Conservation (phyloP, 2,113 vertebrate genomes). For the Balaeniceps rex region DNA sequence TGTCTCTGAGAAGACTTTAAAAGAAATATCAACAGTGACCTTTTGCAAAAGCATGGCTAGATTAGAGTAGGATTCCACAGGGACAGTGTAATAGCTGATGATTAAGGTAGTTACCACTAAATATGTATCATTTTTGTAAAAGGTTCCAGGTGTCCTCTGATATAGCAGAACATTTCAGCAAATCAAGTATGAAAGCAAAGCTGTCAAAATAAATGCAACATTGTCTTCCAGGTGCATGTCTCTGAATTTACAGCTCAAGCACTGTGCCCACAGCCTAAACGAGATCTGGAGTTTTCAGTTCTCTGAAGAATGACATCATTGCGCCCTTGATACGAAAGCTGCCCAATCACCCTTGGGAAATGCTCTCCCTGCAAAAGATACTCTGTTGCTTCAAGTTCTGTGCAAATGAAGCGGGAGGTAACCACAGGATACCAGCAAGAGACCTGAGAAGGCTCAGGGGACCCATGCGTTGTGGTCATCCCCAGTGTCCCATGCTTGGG, state of each 20-base stretch:
- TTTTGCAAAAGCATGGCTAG: neutral
- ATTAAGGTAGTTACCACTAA: neutral
- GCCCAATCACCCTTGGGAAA: neutral
- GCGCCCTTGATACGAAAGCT: neutral
- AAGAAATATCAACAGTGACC: neutral
- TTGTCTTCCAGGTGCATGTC: neutral
- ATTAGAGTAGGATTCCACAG: neutral
- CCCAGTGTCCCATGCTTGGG: neutral
- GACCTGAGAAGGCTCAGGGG: neutral
- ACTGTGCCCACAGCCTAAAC: neutral
- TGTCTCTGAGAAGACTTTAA: neutral
- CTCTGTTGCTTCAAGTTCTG: neutral
- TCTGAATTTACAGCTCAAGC: neutral
- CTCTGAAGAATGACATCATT: neutral
- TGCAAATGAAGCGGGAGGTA: neutral
- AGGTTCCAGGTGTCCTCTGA: neutral
- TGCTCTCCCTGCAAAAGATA: neutral
- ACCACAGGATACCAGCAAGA: neutral
- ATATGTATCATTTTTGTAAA: neutral
- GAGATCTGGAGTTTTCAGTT: neutral
- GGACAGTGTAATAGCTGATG: neutral
- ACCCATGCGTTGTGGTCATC: fast-evolving
- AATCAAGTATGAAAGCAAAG: constrained; percentile 17
- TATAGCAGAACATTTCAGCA: neutral
- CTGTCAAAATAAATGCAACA: neutral